phyloP scores from a whole-genome alignment of 2,113 vertebrate genomes.

The Tychaedon coryphoeus region DNA sequence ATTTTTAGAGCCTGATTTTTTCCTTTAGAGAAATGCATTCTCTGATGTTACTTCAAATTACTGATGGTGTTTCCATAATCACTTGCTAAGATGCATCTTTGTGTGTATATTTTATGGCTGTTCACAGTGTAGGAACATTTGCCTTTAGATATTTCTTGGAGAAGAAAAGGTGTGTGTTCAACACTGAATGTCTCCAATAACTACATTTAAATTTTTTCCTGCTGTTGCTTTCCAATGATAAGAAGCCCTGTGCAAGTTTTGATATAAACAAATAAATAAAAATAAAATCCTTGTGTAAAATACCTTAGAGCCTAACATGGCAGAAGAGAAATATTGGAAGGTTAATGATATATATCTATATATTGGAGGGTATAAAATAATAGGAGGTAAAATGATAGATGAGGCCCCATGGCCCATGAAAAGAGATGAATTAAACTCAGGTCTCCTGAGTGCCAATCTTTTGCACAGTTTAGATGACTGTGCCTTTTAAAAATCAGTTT shows the following conservation, averaged over 20 bases:
- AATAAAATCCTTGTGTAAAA: neutral
- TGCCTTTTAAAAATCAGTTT: neutral
- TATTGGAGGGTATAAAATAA: neutral
- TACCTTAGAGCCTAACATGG: neutral
- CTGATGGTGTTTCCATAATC: neutral
- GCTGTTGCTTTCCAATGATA: neutral
- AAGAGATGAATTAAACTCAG: neutral
- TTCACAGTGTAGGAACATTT: neutral
- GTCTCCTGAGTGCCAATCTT: neutral
- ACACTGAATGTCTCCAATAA: neutral
- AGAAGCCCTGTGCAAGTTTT: neutral
- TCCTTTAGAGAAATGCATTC: neutral
- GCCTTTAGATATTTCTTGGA: neutral
- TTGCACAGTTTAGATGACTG: neutral
- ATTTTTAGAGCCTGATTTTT: neutral
- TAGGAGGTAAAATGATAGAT: neutral
- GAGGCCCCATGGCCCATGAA: neutral
- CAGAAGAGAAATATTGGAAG: neutral
- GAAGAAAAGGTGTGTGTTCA: neutral
- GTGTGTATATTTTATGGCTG: neutral
- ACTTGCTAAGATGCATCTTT: neutral
- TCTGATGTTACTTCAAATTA: neutral
- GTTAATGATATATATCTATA: too few species aligned
- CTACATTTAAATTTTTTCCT: neutral
- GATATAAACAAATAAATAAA: neutral